Evolutionary conservation across 53 echinoderm and acorn worm genomes (phyloP).

Genomic region (Antedon mediterranea): DNA sequence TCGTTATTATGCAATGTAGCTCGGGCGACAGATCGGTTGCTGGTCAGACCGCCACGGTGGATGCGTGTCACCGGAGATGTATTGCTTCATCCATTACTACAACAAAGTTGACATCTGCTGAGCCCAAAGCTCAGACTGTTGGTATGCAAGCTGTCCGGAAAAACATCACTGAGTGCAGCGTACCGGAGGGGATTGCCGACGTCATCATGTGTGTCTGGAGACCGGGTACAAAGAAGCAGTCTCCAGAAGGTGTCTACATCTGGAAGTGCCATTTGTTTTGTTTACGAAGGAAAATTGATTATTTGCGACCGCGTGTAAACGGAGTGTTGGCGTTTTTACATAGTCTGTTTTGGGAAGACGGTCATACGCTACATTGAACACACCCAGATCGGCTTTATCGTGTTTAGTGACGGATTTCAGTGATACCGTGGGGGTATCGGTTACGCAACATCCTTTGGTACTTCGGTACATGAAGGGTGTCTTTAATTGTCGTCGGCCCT

Average conservation of each 20-base stretch:
- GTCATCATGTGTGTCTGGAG: no score
- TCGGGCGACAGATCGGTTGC: background rate
- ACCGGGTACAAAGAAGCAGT: background rate
- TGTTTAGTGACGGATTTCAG: background rate
- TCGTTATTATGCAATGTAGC: no score
- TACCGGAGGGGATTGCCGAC: no score
- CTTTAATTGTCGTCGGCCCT: conserved; percentile 13
- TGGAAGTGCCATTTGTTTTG: no score
- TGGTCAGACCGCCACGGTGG: background rate
- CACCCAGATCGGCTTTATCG: conserved; percentile 20
- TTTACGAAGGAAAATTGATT: no score
- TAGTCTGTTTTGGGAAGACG: conserved; percentile 8
- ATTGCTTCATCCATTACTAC: background rate
- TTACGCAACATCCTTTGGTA: conserved; percentile 26
- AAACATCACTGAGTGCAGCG: background rate
- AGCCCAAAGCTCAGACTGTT: background rate
- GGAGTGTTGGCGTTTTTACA: conserved; percentile 4
- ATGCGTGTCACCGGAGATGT: background rate
- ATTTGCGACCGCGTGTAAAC: background rate
- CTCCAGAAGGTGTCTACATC: no score
- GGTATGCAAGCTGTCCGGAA: background rate
- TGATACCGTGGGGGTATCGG: background rate
- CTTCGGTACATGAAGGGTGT: conserved; percentile 32
- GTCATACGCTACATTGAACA: conserved; percentile 11
- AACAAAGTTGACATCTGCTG: background rate